phyloP scores from a whole-genome alignment of 2,797 vertebrate genomes.

The Apogon hyalosoma region DNA sequence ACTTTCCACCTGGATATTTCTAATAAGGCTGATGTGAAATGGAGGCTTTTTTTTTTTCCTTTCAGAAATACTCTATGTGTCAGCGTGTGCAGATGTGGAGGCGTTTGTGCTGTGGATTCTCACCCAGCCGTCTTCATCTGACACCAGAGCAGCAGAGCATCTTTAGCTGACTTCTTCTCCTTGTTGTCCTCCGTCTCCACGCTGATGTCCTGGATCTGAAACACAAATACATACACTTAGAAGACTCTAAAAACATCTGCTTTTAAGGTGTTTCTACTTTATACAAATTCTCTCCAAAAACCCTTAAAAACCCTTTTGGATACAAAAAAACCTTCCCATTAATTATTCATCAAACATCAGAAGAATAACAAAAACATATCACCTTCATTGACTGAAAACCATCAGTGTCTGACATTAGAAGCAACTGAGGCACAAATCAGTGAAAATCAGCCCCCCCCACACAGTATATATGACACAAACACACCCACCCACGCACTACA shows the following conservation, averaged over 20 bases:
- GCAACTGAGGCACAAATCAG: constrained; percentile 14
- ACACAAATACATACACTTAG: too few species aligned
- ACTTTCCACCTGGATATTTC: too few species aligned
- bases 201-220: constrained; percentile 96
- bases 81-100: too few species aligned
- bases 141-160: constrained; percentile 94
- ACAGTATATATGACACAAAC: neutral
- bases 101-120: constrained; percentile 27
- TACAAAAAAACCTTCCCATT: too few species aligned
- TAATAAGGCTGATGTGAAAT: too few species aligned
- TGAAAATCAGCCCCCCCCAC: neutral
- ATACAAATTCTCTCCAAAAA: too few species aligned
- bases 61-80: too few species aligned
- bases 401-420: constrained; percentile 17
- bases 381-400: constrained; percentile 52
- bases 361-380: constrained; percentile 4
- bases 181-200: constrained; percentile 96
- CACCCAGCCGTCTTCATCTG: constrained; percentile 98
- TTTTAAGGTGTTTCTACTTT: too few species aligned
- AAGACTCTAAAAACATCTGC: too few species aligned
- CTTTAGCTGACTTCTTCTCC: constrained; percentile 96
- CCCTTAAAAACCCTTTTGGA: too few species aligned
- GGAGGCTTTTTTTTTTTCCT: neutral
- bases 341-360: too few species aligned
- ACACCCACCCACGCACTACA: neutral